A percentile compares a stretch with the other conserved stretches of the same genome.
These are phyloP conservation scores for Nematolebias whitei DNA, from an alignment of 2,113 vertebrate species.

Conservation along the genomic window DNA sequence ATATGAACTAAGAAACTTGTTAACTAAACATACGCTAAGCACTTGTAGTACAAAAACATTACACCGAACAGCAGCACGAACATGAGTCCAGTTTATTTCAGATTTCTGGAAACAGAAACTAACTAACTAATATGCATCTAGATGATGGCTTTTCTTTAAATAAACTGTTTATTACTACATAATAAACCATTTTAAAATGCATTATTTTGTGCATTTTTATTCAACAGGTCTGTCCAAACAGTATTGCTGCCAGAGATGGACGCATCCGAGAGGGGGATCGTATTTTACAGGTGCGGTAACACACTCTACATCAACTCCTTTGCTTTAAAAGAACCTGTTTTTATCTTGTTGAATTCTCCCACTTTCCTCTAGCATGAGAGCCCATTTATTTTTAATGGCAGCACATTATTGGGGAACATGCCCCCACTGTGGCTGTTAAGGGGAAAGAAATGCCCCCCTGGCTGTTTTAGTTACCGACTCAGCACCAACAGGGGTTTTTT, in stretches of 20 bases:
- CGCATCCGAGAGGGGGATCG: constrained; percentile 94
- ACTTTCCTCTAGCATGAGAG: constrained; percentile 56
- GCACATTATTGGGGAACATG: constrained; percentile 64
- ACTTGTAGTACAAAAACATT: too few relatives aligned
- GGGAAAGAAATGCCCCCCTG: constrained; percentile 54
- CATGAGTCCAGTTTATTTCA: too few relatives aligned
- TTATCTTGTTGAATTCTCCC: constrained; percentile 51
- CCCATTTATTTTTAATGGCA: constrained; percentile 78
- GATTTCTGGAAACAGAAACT: too few relatives aligned
- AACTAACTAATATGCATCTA: too few relatives aligned
- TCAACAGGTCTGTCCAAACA: constrained; percentile 91
- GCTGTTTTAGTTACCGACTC: constrained; percentile 73
- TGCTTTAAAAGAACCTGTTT: constrained; percentile 32
- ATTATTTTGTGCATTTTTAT: neutral
- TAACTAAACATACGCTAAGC: too few relatives aligned
- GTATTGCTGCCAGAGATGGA: constrained; percentile 93
- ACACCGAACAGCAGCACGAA: too few relatives aligned
- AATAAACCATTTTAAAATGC: neutral
- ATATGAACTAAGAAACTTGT: too few relatives aligned
- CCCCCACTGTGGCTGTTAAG: constrained; percentile 61
- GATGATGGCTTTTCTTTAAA: too few relatives aligned
- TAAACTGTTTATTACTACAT: too few relatives aligned
- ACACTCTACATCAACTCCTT: constrained; percentile 36
- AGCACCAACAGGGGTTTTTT: constrained; percentile 59
- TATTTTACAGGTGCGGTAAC: constrained; percentile 88